Evolutionary conservation across 1,140 invertebrate genomes (phyloP).

Genomic region (Trachymyrmex cornetzi): DNA sequence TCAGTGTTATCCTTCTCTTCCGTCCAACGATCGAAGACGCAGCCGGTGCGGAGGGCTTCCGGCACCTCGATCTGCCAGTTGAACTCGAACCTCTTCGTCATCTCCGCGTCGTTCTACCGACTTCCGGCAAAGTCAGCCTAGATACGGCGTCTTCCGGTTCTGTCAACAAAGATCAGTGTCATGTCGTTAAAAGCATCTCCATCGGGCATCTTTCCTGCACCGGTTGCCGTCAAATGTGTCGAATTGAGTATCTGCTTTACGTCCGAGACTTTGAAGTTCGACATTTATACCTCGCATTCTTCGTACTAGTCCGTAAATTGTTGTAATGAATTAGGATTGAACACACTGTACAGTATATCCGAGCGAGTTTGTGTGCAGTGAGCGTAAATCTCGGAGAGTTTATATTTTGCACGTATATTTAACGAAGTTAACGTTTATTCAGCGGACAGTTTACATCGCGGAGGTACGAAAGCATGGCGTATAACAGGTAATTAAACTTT

Average conservation of each 20-base stretch:
- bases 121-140: slow-evolving; percentile 45
- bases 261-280: neutral
- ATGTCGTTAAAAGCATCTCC: slow-evolving; percentile 4
- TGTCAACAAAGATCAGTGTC: slow-evolving; percentile 27
- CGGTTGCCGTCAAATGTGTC: neutral
- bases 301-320: slow-evolving; percentile 12
- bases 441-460: neutral
- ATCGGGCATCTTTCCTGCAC: neutral
- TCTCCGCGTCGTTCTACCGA: slow-evolving; percentile 82
- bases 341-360: neutral
- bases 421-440: slow-evolving; percentile 23
- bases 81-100: slow-evolving; percentile 99
- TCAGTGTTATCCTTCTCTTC: slow-evolving; percentile 97
- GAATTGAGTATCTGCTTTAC: slow-evolving; percentile 23
- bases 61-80: slow-evolving; percentile 98
- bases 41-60: slow-evolving; percentile 93
- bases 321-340: slow-evolving; percentile 15
- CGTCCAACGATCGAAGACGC: slow-evolving; percentile 97
- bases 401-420: slow-evolving; percentile 9
- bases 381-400: neutral
- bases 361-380: neutral
- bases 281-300: slow-evolving; percentile 19
- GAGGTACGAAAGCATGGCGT: neutral
- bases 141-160: slow-evolving; percentile 50
- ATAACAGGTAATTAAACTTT: neutral